Base-by-base conservation (phyloP, 2,113 vertebrate species). In the Pituophis catenifer region DNA sequence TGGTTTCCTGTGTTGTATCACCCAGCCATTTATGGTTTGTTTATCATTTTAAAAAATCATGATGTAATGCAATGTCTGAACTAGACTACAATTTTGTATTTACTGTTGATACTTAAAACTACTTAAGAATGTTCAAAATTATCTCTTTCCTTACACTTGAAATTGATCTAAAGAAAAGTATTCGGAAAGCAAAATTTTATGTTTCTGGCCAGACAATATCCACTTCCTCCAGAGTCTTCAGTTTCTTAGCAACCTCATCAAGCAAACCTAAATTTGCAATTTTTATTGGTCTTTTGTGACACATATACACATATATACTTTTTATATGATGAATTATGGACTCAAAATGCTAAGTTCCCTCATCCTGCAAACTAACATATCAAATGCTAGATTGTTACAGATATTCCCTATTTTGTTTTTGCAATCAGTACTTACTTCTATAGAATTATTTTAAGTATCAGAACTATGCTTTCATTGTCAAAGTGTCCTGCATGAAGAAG, bases 181-280 rank as follows among this genome's bases (percentile, higher is more conserved):
- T 97, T 96, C 55, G 90, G 91, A 94, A 75, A 95, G 93, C 19
- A 91, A 96, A 94, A 93, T 96, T 95, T 96, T 95, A 94, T 96
- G 94, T 93, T 93, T 97, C 96, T 97, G 95, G 96, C 91, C 93
- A 97, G 97, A 95, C 93, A 96, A 93, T 98, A 98, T 99, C 98
- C 98, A 98, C 98, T 98, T 98, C 98, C 98, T 98, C 95, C 94
- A 97, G 98, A 97, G 98, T 97, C 97, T 98, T 95, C 94, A 90
- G 97, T 98, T 97, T 97, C 99, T 98, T 98, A 98, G 98, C 98
- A 99, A 99, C 98, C 95, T 96, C 97, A 98, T 98, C 97, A 98
- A 97, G 97, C 97, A 97, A 97, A 96, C 97, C 97, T 94, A 97
- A 97, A 96, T 97, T 93, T 96, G 96, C 93, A 95, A 95, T 97